Base-by-base conservation (phyloP, 2,888 invertebrate species). In the Sminthurinus aureus region DNA sequence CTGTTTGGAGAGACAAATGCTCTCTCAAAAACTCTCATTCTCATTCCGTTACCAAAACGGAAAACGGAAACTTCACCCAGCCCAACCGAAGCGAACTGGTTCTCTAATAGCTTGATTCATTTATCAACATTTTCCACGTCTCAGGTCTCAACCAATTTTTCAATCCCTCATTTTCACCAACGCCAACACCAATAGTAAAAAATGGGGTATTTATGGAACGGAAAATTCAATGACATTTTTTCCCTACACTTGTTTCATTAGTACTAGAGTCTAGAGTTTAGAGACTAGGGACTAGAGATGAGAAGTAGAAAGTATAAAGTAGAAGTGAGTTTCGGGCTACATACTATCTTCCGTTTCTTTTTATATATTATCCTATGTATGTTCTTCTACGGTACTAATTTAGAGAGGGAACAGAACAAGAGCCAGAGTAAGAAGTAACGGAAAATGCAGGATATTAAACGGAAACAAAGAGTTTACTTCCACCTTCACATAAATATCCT, bases 61-160 rank as follows among this genome's bases (percentile, higher is more conserved):
- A 24, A 74, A 52, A n/a, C n/a, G n/a, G n/a, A 24, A 81, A 73
- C 52, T 81, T 64, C 51, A 15, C 58, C 81, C 58, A 81, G 58
- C 74, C 81, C n/a, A n/a, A n/a, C 38, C 38, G 38, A 38, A 38
- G 3, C 38, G 38, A 38, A 38, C 38, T 6, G 38, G 3, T 38
- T 78, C 81, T 84, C 85, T 86, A 86, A 86, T 86, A 86, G 85
- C 84, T 85, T 85, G 85, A 84, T 85, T 86, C 86, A 86, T 86
- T 85, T 86, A 86, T 86, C 86, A 86, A 86, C 86, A 86, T 86
- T 86, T 86, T 84, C 85, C 82, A 74, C 86, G 85, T 86, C 85
- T 85, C 67, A 81, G 73, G 85, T 86, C 85, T 85, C 67, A 81
- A 73, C 82, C 86, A 86, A 86, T 86, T 86, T 86, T 83, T 86